Conservation (phyloP, 2,797 vertebrate species). For the Staurois parvus region DNA sequence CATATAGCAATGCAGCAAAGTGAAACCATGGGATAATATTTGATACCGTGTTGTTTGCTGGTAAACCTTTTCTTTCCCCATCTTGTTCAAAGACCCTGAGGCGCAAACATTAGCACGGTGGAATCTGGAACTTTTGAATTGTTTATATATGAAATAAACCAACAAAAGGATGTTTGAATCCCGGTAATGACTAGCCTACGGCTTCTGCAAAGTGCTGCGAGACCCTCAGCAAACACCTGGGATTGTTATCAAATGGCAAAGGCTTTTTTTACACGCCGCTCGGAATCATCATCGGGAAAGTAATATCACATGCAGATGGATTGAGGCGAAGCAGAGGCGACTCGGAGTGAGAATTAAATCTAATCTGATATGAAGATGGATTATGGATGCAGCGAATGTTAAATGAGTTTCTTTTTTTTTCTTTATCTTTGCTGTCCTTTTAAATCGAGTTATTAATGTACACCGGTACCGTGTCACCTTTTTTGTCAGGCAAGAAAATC, state of each 20-base stretch:
- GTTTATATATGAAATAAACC: background rate
- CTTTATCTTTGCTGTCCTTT: conserved; percentile 32
- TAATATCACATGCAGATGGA: background rate
- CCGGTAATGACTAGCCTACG: background rate
- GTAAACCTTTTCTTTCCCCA: too few species aligned
- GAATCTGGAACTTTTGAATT: background rate
- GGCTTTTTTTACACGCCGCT: background rate
- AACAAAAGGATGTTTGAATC: background rate
- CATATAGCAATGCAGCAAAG: too few species aligned
- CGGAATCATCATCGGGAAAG: background rate
- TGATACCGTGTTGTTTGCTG: too few species aligned
- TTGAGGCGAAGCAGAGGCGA: conserved; percentile 18
- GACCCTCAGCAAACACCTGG: background rate
- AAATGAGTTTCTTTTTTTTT: conserved; percentile 44
- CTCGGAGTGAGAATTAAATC: conserved; percentile 27
- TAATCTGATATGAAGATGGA: conserved; percentile 46
- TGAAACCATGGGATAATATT: too few species aligned
- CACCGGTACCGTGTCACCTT: background rate
- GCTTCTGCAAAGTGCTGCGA: background rate
- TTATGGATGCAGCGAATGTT: conserved; percentile 33
- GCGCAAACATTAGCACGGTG: too few species aligned
- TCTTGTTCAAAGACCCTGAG: too few species aligned
- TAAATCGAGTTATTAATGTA: conserved; percentile 55
- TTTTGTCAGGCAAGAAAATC: conserved; percentile 14
- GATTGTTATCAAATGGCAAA: background rate